Evolutionary conservation across 92 coral and sea anemone genomes (phyloP), one percentile per base, ranked within the genome.

Genomic region (Epizoanthus rinbou): DNA sequence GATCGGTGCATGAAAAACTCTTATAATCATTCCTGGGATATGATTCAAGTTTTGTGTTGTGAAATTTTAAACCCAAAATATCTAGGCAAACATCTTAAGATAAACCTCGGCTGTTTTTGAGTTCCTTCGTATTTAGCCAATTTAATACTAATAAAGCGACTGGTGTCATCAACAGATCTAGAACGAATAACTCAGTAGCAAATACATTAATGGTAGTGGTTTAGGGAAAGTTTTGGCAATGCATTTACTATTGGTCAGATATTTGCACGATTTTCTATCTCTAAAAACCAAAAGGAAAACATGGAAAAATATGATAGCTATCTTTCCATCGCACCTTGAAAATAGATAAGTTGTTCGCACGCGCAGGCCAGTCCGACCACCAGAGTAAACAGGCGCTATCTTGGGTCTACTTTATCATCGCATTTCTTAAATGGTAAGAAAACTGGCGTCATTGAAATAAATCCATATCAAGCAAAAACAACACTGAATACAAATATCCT

Each of bases 61-160:
- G 98, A 93, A 91, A 91, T 88, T 85, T 86, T 78, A 78, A 87
- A 93, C 85, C 92, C 80, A 76, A 73, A 93, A 93, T 93, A 93
- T 93, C 95, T 86, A 72, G 86, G 67, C 79, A 80, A 85, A 39
- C 86, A 90, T 91, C 90, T 90, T 62, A 79, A 89, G 92, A 89
- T 89, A 91, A 89, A 82, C 67, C 76, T 58, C 63, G 75, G 86
- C 86, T 76, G 83, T 90, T 60, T 62, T 62, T 6, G 14, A 43
- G 70, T 43, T 22, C 59, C 62, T 68, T 6, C 70, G 64, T 37
- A 8, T 59, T 82, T 79, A 79, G 88, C 89, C 86, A 47, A 83
- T 88, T 64, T 87, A 60, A 74, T 85, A 35, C 87, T 79, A 82
- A 75, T 80, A 80, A 88, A 69, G 85, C 78, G 80, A 80, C 73